Conservation (phyloP, 1,140 invertebrate species). For the Psix sp. region DNA sequence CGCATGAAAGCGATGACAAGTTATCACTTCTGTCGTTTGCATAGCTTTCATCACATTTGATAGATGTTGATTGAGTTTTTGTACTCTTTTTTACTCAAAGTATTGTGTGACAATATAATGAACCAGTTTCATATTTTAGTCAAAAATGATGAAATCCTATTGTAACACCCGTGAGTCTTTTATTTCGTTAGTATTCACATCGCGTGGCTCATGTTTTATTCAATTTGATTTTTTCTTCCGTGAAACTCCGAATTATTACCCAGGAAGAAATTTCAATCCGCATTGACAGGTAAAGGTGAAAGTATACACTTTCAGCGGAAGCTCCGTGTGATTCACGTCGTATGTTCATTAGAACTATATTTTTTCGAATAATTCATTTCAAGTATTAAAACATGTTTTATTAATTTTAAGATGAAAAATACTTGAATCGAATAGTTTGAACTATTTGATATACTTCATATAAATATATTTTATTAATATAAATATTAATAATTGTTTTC, state of each 20-base stretch:
- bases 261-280: conserved; percentile 10
- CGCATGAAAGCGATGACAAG: conserved; percentile 40
- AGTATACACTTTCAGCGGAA: too few species aligned
- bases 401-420: too few species aligned
- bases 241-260: conserved; percentile 4
- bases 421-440: too few species aligned
- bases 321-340: too few species aligned
- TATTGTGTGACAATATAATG: conserved; percentile 42
- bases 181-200: conserved; percentile 5
- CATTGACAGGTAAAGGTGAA: too few species aligned
- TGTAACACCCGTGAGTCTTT: conserved; percentile 2
- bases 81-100: conserved; percentile 34
- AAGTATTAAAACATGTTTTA: too few species aligned
- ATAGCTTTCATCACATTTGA: conserved; percentile 39
- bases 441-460: too few species aligned
- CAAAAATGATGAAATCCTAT: conserved; percentile 28
- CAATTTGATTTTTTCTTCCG: conserved; percentile 8
- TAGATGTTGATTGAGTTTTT: conserved; percentile 53
- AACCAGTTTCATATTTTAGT: conserved; percentile 47
- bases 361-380: too few species aligned
- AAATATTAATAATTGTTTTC: too few species aligned
- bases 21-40: conserved; percentile 45
- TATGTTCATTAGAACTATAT: too few species aligned
- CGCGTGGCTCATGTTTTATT: conserved; percentile 11
- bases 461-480: too few species aligned